Evolutionary conservation across 2,888 invertebrate species (phyloP).

Genomic region (Andrena camellia): DNA sequence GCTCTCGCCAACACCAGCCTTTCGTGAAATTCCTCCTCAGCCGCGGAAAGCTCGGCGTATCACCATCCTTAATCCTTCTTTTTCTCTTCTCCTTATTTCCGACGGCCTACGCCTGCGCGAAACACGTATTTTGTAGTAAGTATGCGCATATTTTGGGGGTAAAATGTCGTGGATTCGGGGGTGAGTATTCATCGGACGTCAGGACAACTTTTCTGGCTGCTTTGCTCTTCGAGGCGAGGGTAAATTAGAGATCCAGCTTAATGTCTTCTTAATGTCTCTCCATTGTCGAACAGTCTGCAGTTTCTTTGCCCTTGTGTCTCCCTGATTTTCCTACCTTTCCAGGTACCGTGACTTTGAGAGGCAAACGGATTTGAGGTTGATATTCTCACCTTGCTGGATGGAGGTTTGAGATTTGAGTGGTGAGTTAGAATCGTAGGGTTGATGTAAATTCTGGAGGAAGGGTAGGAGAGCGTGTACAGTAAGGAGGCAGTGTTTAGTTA

Average conservation of each 20-base stretch:
- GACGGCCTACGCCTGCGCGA: background rate
- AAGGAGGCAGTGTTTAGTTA: no score
- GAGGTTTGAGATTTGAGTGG: no score
- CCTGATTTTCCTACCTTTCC: background rate
- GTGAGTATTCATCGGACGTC: conserved; percentile 1
- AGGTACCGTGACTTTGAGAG: no score
- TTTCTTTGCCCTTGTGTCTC: background rate
- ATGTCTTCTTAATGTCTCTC: conserved; percentile 32
- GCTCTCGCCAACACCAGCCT: background rate
- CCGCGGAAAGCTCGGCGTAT: background rate
- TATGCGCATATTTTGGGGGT: conserved; percentile 25
- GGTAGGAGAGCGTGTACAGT: no score
- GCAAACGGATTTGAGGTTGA: no score
- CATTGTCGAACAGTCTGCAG: background rate
- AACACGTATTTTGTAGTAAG: conserved; percentile 9
- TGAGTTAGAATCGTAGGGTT: no score
- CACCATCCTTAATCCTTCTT: conserved; percentile 49
- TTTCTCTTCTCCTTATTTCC: background rate
- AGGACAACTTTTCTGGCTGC: background rate
- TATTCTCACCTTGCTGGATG: no score
- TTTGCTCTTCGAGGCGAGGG: background rate
- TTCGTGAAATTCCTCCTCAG: conserved; percentile 8
- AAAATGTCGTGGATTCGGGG: conserved; percentile 6
- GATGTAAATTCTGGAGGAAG: no score
- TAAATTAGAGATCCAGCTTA: conserved; percentile 26